A percentile compares a stretch with the other conserved stretches of the same genome.
These are phyloP conservation scores for Coelopa frigida DNA, from an alignment of 1,140 invertebrate genomes.

Conservation along the genomic window DNA sequence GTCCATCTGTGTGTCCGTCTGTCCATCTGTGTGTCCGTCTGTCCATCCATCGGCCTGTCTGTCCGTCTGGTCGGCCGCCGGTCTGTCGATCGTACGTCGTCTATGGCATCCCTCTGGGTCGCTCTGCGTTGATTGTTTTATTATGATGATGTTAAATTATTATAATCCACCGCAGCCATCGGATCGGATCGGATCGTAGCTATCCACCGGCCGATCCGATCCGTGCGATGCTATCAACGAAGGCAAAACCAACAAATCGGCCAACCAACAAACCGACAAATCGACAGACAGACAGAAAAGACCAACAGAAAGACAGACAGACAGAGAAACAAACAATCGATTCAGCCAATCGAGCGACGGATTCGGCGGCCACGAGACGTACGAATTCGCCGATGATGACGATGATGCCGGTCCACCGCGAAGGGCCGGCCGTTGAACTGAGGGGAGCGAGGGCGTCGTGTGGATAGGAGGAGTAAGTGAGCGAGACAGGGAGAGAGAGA, in stretches of 20 bases:
- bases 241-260: no score
- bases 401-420: not conserved
- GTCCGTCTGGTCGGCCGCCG: not conserved
- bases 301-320: not conserved
- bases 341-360: slow-evolving; percentile 42
- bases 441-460: not conserved
- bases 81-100: slow-evolving; percentile 6
- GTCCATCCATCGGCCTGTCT: no score
- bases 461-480: no score
- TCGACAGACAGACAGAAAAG: not conserved
- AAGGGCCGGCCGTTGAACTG: not conserved
- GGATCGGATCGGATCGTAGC: no score
- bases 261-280: slow-evolving; percentile 7
- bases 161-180: slow-evolving; percentile 42
- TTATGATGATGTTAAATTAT: slow-evolving; percentile 46
- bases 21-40: no score
- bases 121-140: slow-evolving; percentile 42
- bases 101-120: slow-evolving; percentile 1
- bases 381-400: not conserved
- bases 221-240: no score
- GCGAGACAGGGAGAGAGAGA: not conserved
- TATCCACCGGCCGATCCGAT: no score
- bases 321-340: no score
- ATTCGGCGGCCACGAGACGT: slow-evolving; percentile 29
- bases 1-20: no score